Percentiles rank a stretch among this genome's conserved stretches.
Conservation (phyloP, 2,797 vertebrate species). For the Nannoperca obscura region DNA sequence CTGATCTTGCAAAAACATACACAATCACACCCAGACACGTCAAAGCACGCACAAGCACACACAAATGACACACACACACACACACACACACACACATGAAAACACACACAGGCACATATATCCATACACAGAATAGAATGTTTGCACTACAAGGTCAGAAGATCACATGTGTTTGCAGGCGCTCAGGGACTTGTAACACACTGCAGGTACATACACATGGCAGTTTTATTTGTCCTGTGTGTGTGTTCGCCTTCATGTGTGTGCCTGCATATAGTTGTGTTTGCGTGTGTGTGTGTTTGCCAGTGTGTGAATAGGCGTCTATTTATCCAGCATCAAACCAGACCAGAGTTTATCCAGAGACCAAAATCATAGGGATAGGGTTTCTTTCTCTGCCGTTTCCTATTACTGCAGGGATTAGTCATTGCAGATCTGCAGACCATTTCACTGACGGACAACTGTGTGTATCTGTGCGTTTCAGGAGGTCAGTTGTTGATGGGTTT, state of each 20-base stretch:
- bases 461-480: slow-evolving; percentile 7
- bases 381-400: slow-evolving; percentile 66
- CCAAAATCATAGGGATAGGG: slow-evolving; percentile 64
- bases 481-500: slow-evolving; percentile 25
- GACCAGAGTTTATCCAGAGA: slow-evolving; percentile 73
- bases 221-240: slow-evolving; percentile 46
- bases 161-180: slow-evolving; percentile 74
- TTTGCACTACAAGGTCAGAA: slow-evolving; percentile 73
- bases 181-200: slow-evolving; percentile 67
- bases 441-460: slow-evolving; percentile 35
- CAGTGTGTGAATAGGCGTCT: slow-evolving; percentile 60
- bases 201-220: slow-evolving; percentile 60
- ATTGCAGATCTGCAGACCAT: slow-evolving; percentile 57
- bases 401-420: slow-evolving; percentile 65
- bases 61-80: neutral
- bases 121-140: slow-evolving; percentile 55
- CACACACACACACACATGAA: slow-evolving; percentile 17
- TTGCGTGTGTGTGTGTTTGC: slow-evolving; percentile 36
- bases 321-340: slow-evolving; percentile 67
- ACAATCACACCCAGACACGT: slow-evolving; percentile 58
- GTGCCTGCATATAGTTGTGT: slow-evolving; percentile 24
- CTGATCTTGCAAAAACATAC: slow-evolving; percentile 65
- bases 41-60: slow-evolving; percentile 29
- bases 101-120: slow-evolving; percentile 6
- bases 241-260: slow-evolving; percentile 15